A percentile compares a stretch with the other conserved stretches of the same genome.
Conservation (phyloP, 2,888 invertebrate genomes). For the Pomacea canaliculata region DNA sequence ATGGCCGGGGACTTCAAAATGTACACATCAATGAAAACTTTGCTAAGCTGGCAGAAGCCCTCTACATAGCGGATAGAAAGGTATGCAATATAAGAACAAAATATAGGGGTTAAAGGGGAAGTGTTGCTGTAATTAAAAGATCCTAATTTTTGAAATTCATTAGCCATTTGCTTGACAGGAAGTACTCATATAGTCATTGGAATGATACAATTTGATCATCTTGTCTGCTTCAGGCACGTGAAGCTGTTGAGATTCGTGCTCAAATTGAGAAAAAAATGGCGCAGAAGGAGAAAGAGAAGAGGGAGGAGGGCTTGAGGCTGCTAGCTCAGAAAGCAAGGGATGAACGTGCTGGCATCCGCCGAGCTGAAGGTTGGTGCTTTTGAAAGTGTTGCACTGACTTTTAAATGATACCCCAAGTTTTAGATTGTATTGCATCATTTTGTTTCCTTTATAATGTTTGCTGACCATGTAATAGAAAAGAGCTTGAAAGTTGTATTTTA, state of each 20-base stretch:
- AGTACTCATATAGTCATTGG: no score
- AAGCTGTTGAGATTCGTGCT: constrained; percentile 96
- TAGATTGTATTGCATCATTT: neutral
- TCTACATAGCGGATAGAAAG: constrained; percentile 97
- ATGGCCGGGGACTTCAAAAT: constrained; percentile 93
- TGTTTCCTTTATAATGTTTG: no score
- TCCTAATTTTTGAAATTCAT: no score
- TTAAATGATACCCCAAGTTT: neutral
- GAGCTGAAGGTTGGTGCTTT: constrained; percentile 49
- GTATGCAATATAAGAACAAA: constrained; percentile 53
- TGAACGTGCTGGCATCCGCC: constrained; percentile 87
- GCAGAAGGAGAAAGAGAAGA: constrained; percentile 97
- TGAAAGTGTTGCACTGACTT: neutral
- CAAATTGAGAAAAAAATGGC: constrained; percentile 96
- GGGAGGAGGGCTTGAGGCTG: constrained; percentile 92
- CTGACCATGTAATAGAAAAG: no score
- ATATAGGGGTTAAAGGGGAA: neutral
- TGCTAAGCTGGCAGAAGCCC: constrained; percentile 95
- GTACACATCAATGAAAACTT: constrained; percentile 99
- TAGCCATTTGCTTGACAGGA: no score
- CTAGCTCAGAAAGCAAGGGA: constrained; percentile 96
- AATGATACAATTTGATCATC: no score
- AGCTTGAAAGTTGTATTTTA: no score
- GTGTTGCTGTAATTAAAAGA: neutral
- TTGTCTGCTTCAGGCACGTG: constrained; percentile 78